Evolutionary conservation across 2,888 invertebrate genomes (phyloP).

Genomic region (Sipha maydis): DNA sequence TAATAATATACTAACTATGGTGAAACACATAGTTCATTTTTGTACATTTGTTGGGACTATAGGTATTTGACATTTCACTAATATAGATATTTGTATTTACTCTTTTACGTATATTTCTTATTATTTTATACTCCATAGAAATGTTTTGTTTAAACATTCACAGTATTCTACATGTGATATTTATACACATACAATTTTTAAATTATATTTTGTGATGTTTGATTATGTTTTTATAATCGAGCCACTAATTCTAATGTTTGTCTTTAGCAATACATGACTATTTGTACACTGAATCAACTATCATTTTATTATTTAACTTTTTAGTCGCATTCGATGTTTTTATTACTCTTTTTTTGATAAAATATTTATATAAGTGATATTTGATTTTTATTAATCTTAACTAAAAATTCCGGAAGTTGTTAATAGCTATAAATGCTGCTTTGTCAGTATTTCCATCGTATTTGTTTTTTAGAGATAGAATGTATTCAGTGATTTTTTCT

Average conservation of each 20-base stretch:
- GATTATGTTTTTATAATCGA: not conserved
- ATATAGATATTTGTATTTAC: not conserved
- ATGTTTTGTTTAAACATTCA: not conserved
- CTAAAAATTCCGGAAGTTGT: not conserved
- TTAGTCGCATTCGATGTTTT: not conserved
- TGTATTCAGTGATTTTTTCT: not conserved
- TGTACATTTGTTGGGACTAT: not conserved
- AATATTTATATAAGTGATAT: not conserved
- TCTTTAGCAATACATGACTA: not conserved
- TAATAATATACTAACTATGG: not conserved
- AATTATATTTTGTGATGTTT: not conserved
- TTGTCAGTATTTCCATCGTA: not conserved
- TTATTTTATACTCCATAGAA: too few relatives aligned
- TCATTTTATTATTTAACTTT: not conserved
- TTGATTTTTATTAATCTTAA: not conserved
- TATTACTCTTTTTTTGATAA: not conserved
- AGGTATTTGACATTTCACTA: not conserved
- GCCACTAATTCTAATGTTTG: too few relatives aligned
- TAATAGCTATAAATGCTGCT: not conserved
- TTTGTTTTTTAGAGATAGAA: not conserved
- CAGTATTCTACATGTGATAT: not conserved
- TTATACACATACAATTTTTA: not conserved
- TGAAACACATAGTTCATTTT: not conserved
- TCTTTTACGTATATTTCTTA: not conserved
- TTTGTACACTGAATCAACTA: not conserved